A percentile compares a stretch with the other conserved stretches of the same genome.
Evolutionary conservation across 2,113 vertebrate species (phyloP).

Genomic region (Lagopus leucura): DNA sequence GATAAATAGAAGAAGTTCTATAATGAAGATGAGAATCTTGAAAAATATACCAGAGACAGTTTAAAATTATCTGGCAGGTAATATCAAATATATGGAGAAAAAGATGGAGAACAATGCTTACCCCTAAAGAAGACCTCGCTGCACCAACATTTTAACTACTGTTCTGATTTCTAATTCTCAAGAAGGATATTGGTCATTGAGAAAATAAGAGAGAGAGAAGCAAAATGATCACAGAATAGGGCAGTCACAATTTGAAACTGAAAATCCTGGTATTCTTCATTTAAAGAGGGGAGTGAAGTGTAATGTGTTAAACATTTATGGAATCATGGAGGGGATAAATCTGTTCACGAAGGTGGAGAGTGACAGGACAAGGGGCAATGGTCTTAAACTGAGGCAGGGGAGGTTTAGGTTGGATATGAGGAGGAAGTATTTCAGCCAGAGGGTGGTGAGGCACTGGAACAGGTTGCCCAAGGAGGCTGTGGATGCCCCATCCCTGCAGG

Average conservation of each 20-base stretch:
- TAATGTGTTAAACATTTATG: neutral
- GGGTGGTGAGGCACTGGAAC: too few species aligned
- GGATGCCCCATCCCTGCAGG: too few species aligned
- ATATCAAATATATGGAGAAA: neutral
- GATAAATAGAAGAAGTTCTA: neutral
- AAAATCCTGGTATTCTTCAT: neutral
- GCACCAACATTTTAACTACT: neutral
- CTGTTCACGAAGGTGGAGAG: too few species aligned
- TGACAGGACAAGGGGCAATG: too few species aligned
- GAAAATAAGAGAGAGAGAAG: neutral
- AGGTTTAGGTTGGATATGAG: too few species aligned
- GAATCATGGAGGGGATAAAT: neutral
- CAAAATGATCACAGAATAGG: neutral
- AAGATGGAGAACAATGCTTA: rapidly evolving
- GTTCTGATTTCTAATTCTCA: neutral
- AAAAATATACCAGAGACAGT: neutral
- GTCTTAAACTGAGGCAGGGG: too few species aligned
- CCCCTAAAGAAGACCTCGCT: neutral
- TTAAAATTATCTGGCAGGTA: neutral
- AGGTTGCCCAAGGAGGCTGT: too few species aligned
- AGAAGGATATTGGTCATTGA: neutral
- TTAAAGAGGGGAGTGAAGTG: rapidly evolving
- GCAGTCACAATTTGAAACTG: neutral
- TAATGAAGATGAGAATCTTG: neutral
- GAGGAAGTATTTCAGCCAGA: too few species aligned